Conservation (phyloP, 2,797 vertebrate genomes). For the Poecilia gillii region DNA sequence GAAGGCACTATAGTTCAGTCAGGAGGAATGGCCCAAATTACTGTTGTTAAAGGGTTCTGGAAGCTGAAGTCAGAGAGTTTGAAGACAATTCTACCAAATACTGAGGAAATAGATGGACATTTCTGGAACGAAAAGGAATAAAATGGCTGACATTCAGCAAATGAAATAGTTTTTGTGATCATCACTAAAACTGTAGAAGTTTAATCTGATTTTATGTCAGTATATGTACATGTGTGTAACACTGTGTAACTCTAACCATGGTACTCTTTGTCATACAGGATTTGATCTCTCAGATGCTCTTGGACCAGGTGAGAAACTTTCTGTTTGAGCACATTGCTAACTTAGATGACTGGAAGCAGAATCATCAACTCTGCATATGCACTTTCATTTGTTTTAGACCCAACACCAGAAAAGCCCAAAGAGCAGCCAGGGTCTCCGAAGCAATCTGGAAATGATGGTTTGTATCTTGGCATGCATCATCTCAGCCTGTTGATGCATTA, state of each 20-base stretch:
- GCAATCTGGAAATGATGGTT: background rate
- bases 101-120: background rate
- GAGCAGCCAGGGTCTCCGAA: background rate
- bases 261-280: constrained; percentile 14
- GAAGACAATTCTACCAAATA: background rate
- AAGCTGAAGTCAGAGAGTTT: background rate
- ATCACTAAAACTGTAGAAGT: background rate
- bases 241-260: background rate
- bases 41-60: background rate
- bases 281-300: constrained; percentile 18
- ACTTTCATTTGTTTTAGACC: constrained; percentile 11
- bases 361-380: background rate
- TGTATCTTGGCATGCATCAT: background rate
- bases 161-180: background rate
- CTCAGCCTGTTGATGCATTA: background rate
- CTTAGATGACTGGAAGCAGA: background rate
- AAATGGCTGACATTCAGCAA: background rate
- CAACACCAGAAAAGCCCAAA: background rate
- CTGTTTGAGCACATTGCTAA: background rate
- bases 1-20: background rate
- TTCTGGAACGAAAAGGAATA: background rate
- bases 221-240: background rate
- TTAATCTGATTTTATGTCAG: background rate
- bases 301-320: background rate
- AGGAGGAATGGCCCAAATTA: background rate